phyloP scores from a whole-genome alignment of 92 coral and sea anemone species.

The Heliopora coerulea region DNA sequence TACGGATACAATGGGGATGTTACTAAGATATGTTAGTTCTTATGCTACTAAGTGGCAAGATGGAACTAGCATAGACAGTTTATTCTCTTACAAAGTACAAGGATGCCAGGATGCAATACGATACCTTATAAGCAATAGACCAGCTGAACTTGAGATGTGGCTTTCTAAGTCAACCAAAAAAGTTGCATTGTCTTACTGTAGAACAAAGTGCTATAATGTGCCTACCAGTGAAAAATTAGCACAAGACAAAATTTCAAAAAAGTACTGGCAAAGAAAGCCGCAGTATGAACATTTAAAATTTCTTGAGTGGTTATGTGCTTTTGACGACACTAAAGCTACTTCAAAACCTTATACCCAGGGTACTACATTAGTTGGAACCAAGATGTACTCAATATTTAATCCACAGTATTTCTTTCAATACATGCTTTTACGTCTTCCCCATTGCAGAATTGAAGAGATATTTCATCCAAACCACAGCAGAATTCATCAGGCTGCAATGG shows the following conservation, averaged over 20 bases:
- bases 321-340: too few relatives aligned
- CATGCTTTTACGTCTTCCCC: not conserved
- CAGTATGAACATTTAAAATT: too few relatives aligned
- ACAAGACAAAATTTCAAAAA: too few relatives aligned
- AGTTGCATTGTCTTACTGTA: not conserved
- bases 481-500: not conserved
- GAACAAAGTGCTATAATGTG: not conserved
- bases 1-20: slow-evolving; percentile 2
- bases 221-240: too few relatives aligned
- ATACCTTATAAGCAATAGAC: not conserved
- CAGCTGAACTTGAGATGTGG: slow-evolving; percentile 18
- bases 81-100: slow-evolving; percentile 5
- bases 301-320: too few relatives aligned
- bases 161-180: not conserved
- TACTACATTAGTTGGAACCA: slow-evolving; percentile 2
- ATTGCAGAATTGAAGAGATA: not conserved
- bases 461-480: not conserved
- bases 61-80: not conserved
- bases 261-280: too few relatives aligned
- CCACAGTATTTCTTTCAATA: not conserved
- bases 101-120: slow-evolving; percentile 2
- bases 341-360: too few relatives aligned
- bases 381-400: not conserved
- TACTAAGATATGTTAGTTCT: not conserved
- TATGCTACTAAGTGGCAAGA: slow-evolving; percentile 2